These are phyloP conservation scores for Podarcis siculus DNA, from an alignment of 2,797 vertebrate genomes.

Conservation along the genomic window DNA sequence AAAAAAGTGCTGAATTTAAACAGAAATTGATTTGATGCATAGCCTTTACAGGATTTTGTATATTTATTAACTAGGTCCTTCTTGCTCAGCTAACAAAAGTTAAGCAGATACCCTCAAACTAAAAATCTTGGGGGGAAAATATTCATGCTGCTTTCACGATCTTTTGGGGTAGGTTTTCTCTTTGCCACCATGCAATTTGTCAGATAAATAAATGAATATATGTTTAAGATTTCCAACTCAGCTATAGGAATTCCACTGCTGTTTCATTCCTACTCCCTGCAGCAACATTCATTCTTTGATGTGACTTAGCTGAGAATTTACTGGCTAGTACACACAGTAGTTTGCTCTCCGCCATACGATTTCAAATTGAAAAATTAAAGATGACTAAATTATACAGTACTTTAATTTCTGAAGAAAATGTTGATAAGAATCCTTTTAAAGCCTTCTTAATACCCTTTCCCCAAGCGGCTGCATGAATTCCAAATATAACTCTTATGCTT, in stretches of 20 bases:
- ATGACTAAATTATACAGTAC: slow-evolving; percentile 60
- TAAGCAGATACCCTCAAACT: no score
- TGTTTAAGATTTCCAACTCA: no score
- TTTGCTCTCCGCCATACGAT: slow-evolving; percentile 48
- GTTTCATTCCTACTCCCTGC: not conserved
- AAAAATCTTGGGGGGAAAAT: no score
- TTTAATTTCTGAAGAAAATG: slow-evolving; percentile 66
- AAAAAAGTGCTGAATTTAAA: no score
- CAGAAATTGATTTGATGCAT: not conserved
- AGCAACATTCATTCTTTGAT: not conserved
- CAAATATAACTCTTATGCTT: slow-evolving; percentile 62
- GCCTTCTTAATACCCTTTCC: slow-evolving; percentile 61
- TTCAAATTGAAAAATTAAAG: slow-evolving; percentile 57
- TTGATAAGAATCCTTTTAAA: slow-evolving; percentile 64
- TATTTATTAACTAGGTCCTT: not conserved
- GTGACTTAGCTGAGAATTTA: not conserved
- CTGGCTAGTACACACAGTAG: not conserved
- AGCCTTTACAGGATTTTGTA: not conserved
- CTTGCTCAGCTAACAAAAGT: not conserved
- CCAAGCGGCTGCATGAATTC: slow-evolving; percentile 61
- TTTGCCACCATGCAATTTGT: no score
- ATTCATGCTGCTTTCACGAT: no score
- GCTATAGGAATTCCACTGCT: not conserved
- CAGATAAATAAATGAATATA: no score
- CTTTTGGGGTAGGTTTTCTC: no score